Evolutionary conservation across 2,797 vertebrate species (phyloP).

Genomic region (Propithecus deckenii): DNA sequence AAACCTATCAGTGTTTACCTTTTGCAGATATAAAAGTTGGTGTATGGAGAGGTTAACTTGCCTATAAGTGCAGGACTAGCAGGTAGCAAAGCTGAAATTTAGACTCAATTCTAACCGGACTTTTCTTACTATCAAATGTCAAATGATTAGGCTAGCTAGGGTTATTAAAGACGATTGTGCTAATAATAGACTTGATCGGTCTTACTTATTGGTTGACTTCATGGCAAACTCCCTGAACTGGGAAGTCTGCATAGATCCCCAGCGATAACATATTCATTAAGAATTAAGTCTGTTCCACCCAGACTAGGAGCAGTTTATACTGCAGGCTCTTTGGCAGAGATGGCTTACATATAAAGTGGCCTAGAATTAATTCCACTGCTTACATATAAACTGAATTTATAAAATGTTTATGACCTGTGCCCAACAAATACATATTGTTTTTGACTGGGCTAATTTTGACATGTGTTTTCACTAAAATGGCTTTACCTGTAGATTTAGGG

Average conservation of each 20-base stretch:
- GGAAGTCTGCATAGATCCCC: background rate
- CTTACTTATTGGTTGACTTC: background rate
- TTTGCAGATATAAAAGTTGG: background rate
- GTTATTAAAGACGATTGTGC: background rate
- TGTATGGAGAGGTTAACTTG: background rate
- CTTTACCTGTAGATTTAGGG: background rate
- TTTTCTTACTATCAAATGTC: background rate
- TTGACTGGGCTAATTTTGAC: background rate
- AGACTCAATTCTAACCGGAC: background rate
- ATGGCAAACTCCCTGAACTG: background rate
- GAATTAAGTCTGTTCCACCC: background rate
- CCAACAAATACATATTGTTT: background rate
- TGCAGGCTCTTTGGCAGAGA: background rate
- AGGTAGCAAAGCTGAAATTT: background rate
- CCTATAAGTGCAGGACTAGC: background rate
- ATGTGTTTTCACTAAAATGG: background rate
- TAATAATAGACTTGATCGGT: background rate
- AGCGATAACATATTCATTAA: background rate
- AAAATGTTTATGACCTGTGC: background rate
- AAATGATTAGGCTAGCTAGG: background rate
- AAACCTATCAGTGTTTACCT: background rate
- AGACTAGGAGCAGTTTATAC: background rate
- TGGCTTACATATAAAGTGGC: background rate
- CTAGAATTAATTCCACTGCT: background rate
- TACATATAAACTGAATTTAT: background rate